A percentile compares a stretch with the other conserved stretches of the same genome.
Evolutionary conservation across 2,888 invertebrate species (phyloP).

Genomic region (Neoascia interrupta): DNA sequence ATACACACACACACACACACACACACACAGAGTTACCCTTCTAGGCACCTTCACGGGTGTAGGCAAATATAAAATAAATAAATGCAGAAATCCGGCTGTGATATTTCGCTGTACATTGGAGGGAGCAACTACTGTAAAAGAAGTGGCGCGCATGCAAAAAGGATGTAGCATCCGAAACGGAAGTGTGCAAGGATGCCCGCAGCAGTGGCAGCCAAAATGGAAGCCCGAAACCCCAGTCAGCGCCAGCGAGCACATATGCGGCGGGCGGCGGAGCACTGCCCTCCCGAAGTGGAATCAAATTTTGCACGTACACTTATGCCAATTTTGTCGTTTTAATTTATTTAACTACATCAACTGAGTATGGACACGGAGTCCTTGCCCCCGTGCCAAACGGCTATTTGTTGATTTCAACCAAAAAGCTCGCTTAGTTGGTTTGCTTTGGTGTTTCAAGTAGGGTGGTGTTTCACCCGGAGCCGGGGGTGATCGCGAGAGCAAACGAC

Average conservation of each 20-base stretch:
- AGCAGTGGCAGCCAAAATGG: slow-evolving; percentile 23
- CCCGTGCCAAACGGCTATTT: slow-evolving; percentile 39
- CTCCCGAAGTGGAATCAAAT: slow-evolving; percentile 40
- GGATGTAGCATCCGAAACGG: slow-evolving; percentile 25
- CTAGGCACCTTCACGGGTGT: slow-evolving; percentile 15
- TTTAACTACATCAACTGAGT: slow-evolving; percentile 48
- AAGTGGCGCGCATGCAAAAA: neutral
- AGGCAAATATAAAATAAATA: slow-evolving; percentile 64
- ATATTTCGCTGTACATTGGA: slow-evolving; percentile 50
- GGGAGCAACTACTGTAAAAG: neutral
- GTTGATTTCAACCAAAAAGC: slow-evolving; percentile 60
- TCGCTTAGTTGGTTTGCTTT: slow-evolving; percentile 35
- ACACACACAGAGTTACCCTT: no score
- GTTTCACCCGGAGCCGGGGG: neutral
- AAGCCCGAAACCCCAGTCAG: neutral
- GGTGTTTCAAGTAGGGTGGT: no score
- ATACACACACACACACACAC: neutral
- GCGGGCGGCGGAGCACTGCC: neutral
- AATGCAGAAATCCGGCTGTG: slow-evolving; percentile 66
- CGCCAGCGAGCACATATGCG: slow-evolving; percentile 1
- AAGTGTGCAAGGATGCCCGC: slow-evolving; percentile 61
- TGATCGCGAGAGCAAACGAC: neutral
- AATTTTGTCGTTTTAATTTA: slow-evolving; percentile 69
- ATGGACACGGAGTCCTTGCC: neutral
- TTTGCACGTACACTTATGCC: slow-evolving; percentile 57